Conservation (phyloP, 37 sponge, comb jelly and placozoan species). For the Aphrocallistes beatrix region DNA sequence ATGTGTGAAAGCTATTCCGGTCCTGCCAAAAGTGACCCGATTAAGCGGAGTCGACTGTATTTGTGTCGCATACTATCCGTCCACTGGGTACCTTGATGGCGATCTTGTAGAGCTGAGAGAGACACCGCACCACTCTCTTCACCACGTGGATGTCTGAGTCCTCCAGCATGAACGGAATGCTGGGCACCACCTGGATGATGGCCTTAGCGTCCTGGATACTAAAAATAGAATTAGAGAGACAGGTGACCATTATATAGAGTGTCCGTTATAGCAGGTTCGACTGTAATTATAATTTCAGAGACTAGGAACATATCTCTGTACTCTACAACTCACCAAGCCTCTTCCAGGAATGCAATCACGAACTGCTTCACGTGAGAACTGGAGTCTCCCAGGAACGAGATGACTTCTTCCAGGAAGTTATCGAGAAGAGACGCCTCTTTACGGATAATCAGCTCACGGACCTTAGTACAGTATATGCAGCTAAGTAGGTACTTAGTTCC, state of each 20-base stretch:
- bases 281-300: no score
- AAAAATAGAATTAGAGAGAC: neutral
- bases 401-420: neutral
- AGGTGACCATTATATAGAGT: no score
- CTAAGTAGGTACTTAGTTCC: no score
- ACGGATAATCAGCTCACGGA: neutral
- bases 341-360: neutral
- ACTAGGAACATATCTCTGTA: neutral
- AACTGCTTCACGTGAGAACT: slow-evolving; percentile 12
- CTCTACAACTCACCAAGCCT: neutral
- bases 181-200: neutral
- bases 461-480: no score
- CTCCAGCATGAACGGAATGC: slow-evolving; percentile 16
- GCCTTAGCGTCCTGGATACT: neutral
- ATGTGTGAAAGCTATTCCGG: no score
- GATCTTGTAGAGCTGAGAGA: neutral
- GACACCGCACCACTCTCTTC: neutral
- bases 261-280: no score
- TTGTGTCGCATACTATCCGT: no score
- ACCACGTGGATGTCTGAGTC: neutral
- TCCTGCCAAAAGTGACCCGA: no score
- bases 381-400: slow-evolving; percentile 7
- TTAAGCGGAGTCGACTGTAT: no score
- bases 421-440: neutral
- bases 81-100: slow-evolving; percentile 9